Evolutionary conservation across 2,888 invertebrate genomes (phyloP), one percentile per base, ranked within the genome.

Genomic region (Heterodera filipjevi): DNA sequence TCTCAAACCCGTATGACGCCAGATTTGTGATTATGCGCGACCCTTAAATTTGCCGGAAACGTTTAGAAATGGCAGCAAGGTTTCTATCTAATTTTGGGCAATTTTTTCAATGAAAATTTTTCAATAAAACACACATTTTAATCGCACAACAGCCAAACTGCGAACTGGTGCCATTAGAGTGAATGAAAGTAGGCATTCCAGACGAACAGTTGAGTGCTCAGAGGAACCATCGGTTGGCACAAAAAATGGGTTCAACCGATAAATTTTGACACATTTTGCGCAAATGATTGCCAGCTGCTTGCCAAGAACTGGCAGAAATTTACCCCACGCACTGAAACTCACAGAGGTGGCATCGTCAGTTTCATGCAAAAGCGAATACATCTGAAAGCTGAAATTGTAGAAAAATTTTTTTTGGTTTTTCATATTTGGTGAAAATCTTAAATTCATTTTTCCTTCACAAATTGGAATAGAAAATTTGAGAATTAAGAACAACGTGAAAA

Each of bases 241-340:
- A 32, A 27, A 33, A 77, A 83, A 87, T 30, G 89, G 87, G 84
- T 90, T 90, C 10, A 98, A 92, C 76, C 95, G 92, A 90, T 94
- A 98, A 0, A 99, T 94, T 89, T 95, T 93, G 64, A 99, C 92
- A 84, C 95, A 92, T 90, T 97, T 96, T 1, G 94, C 94, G 5
- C 96, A 96, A 73, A 95, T 95, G 27, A 95, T 94, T 53, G 98
- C 93, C 83, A 99, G 91, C 89, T 95, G 96, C 30, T 81, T 79
- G 1, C 86, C 84, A 32, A 79, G 77, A 22, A 84, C 85, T 2
- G 85, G 85, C 35, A 88, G 71, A 74, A 88, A 89, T 53, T 84
- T 82, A 30, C 87, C 88, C 75, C 84, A 87, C 10, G 84, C 83
- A 66, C 84, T 82, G 70, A 81, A 84, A 76, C 87, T 86, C 33